Conservation (phyloP, 2,113 vertebrate species). For the Baryphthengus martii region DNA sequence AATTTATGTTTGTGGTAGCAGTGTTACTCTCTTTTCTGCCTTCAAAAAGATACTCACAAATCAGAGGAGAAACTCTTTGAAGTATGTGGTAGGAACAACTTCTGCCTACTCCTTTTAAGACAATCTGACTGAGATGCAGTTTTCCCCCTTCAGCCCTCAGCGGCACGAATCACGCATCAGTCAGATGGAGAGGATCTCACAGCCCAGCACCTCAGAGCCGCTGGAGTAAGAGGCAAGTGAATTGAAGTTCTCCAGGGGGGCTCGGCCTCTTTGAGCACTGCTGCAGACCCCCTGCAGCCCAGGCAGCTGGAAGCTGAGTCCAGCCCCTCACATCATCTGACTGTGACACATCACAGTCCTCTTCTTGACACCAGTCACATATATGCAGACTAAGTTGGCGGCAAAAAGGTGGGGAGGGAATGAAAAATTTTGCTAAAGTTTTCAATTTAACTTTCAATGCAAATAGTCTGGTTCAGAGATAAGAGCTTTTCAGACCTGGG, state of each 20-base stretch:
- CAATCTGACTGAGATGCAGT: background rate
- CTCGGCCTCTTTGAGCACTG: background rate
- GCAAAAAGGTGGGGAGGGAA: background rate
- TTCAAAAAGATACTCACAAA: conserved; percentile 10
- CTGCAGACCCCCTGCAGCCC: background rate
- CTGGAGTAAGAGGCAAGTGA: background rate
- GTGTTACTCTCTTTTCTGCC: background rate
- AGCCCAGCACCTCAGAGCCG: background rate
- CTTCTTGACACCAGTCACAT: background rate
- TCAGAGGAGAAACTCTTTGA: conserved; percentile 24
- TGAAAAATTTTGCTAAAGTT: background rate
- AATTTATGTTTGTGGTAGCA: background rate
- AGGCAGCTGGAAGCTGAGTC: background rate
- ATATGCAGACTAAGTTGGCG: background rate
- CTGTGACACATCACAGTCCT: background rate
- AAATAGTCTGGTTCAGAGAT: background rate
- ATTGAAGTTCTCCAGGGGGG: background rate
- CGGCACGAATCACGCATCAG: conserved; percentile 12
- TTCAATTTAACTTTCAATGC: background rate
- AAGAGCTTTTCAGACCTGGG: background rate
- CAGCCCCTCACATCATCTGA: background rate
- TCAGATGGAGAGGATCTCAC: background rate
- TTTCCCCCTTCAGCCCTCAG: background rate
- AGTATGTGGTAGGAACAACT: conserved; percentile 1
- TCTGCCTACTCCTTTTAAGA: conserved; percentile 3